These are phyloP conservation scores for Ciona savignyi DNA, from an alignment of 23 tunicate species.

Conservation along the genomic window DNA sequence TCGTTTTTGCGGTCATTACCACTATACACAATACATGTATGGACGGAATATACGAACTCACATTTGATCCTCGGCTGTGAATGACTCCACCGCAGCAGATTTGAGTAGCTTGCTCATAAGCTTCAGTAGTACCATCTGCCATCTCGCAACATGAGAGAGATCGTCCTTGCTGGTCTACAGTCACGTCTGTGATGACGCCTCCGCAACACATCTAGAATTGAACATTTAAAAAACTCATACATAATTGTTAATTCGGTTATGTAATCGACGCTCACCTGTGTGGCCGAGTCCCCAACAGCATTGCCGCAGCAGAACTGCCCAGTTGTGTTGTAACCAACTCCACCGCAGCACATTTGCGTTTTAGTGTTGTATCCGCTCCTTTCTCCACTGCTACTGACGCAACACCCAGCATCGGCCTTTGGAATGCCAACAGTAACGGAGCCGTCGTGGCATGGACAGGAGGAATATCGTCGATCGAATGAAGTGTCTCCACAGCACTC, in stretches of 20 bases:
- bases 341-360: conserved; percentile 63
- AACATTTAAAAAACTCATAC: too few species aligned
- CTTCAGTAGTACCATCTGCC: too few species aligned
- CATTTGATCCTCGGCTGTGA: conserved; percentile 8
- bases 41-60: too few species aligned
- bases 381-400: conserved; percentile 11
- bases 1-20: too few species aligned
- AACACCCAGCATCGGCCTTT: conserved; percentile 15
- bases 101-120: too few species aligned
- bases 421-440: conserved; percentile 12
- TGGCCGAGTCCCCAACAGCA: conserved; percentile 22
- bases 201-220: conserved; percentile 64
- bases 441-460: conserved; percentile 75
- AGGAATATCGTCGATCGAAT: conserved; percentile 54
- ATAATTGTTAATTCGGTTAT: too few species aligned
- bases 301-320: conserved; percentile 60
- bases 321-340: conserved; percentile 24
- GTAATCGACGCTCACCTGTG: conserved; percentile 52
- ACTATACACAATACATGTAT: too few species aligned
- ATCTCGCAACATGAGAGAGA: too few species aligned
- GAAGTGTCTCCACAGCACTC: conserved; percentile 68
- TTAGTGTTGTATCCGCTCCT: conserved; percentile 13
- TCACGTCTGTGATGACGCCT: conserved; percentile 1
- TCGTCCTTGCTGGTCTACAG: background rate
- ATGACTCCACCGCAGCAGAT: conserved; percentile 65